These are phyloP conservation scores for Sphinx pinastri DNA, from an alignment of 2,888 invertebrate species.

Conservation along the genomic window DNA sequence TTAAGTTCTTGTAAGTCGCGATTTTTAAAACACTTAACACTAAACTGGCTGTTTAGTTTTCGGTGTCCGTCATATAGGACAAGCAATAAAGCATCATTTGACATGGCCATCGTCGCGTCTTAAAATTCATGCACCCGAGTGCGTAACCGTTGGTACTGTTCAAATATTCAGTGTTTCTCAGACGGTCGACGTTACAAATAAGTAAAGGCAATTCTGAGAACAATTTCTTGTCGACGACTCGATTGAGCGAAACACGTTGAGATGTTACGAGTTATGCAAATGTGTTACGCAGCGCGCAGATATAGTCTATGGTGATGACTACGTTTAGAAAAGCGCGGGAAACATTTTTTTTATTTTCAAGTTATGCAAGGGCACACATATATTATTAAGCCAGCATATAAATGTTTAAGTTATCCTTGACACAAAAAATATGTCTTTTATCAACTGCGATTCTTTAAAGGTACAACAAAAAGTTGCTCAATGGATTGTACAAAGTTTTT, in stretches of 20 bases:
- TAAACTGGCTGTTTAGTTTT: not conserved
- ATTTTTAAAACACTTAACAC: not conserved
- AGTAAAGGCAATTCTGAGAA: slow-evolving; percentile 66
- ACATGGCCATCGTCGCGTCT: slow-evolving; percentile 30
- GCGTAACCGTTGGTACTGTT: slow-evolving; percentile 47
- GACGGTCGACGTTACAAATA: slow-evolving; percentile 59
- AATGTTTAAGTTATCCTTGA: slow-evolving; percentile 1
- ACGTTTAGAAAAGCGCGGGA: slow-evolving; percentile 26
- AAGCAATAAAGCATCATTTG: slow-evolving; percentile 28
- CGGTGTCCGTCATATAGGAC: slow-evolving; percentile 5
- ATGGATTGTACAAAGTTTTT: not conserved
- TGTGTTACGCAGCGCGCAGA: slow-evolving; percentile 45
- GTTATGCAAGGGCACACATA: slow-evolving; percentile 1
- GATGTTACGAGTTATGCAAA: slow-evolving; percentile 50
- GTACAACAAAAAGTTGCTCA: not conserved
- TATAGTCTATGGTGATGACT: slow-evolving; percentile 18
- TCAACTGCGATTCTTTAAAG: not conserved
- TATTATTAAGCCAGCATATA: not conserved
- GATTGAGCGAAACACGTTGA: slow-evolving; percentile 56
- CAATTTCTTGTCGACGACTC: slow-evolving; percentile 59
- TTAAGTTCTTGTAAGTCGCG: not conserved
- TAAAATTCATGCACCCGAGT: slow-evolving; percentile 38
- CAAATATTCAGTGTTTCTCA: slow-evolving; percentile 68
- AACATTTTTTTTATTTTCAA: slow-evolving; percentile 26
- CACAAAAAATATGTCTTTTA: not conserved